Conservation (phyloP, 1,140 invertebrate genomes). For the Drosophila athabasca region DNA sequence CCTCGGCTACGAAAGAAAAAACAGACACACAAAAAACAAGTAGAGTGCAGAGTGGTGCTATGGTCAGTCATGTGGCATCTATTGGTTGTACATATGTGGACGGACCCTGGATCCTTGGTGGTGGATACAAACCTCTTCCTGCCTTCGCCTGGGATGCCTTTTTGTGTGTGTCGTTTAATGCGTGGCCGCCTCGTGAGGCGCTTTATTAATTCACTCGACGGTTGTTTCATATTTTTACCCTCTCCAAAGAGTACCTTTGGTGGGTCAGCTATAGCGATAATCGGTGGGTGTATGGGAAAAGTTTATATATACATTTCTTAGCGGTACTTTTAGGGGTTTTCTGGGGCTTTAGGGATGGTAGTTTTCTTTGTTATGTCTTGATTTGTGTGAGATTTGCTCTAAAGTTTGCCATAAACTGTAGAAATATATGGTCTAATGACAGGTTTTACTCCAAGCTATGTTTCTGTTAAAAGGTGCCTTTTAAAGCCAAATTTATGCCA, state of each 20-base stretch:
- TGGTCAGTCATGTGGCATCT: constrained; percentile 75
- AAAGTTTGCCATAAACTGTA: too few species aligned
- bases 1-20: constrained; percentile 56
- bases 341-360: too few species aligned
- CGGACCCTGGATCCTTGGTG: constrained; percentile 22
- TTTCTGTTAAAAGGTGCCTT: too few species aligned
- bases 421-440: too few species aligned
- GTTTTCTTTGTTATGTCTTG: too few species aligned
- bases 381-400: too few species aligned
- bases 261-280: too few species aligned
- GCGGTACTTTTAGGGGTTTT: too few species aligned
- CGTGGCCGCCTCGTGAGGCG: constrained; percentile 62
- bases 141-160: constrained; percentile 1
- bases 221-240: constrained; percentile 66
- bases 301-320: too few species aligned
- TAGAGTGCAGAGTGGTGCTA: constrained; percentile 52
- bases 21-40: constrained; percentile 41
- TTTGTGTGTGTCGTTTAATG: constrained; percentile 70
- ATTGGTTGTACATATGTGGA: constrained; percentile 42
- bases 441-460: too few species aligned
- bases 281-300: too few species aligned
- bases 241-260: neutral
- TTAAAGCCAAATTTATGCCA: too few species aligned
- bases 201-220: constrained; percentile 81
- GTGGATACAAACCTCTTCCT: constrained; percentile 25